These are phyloP conservation scores for Hydropotes inermis DNA, from an alignment of 2,113 vertebrate genomes.

Conservation along the genomic window DNA sequence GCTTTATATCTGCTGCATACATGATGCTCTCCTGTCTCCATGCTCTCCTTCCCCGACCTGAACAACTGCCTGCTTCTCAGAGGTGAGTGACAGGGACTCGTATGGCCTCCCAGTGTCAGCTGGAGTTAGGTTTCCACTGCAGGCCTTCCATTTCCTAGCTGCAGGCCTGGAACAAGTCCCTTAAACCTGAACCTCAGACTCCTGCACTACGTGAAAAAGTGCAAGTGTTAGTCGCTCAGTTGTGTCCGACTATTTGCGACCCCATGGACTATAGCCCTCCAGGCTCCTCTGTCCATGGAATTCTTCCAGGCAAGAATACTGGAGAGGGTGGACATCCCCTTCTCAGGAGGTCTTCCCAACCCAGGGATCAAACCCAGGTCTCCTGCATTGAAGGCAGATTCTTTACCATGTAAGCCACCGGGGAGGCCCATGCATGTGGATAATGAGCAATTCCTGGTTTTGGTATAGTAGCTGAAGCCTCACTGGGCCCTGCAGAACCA, in stretches of 20 bases:
- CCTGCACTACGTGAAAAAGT: background rate
- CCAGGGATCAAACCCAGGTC: background rate
- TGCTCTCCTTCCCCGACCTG: background rate
- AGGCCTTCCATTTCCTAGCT: no score
- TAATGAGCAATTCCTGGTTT: background rate
- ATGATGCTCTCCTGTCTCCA: background rate
- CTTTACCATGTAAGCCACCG: background rate
- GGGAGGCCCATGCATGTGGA: background rate
- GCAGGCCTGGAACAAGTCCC: background rate
- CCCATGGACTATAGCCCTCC: background rate
- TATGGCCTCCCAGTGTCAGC: background rate
- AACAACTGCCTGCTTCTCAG: background rate
- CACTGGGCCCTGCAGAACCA: background rate
- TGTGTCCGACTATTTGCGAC: background rate
- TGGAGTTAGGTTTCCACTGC: background rate
- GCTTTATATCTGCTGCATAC: background rate
- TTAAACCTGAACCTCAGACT: background rate
- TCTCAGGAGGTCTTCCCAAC: background rate
- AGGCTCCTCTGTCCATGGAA: background rate
- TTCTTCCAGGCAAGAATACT: background rate
- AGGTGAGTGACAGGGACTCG: background rate
- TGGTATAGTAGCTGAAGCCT: background rate
- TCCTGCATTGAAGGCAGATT: background rate
- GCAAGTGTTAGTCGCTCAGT: background rate
- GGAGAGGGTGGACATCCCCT: background rate